phyloP scores from a whole-genome alignment of 2,797 vertebrate species.

The Xenopus petersii region DNA sequence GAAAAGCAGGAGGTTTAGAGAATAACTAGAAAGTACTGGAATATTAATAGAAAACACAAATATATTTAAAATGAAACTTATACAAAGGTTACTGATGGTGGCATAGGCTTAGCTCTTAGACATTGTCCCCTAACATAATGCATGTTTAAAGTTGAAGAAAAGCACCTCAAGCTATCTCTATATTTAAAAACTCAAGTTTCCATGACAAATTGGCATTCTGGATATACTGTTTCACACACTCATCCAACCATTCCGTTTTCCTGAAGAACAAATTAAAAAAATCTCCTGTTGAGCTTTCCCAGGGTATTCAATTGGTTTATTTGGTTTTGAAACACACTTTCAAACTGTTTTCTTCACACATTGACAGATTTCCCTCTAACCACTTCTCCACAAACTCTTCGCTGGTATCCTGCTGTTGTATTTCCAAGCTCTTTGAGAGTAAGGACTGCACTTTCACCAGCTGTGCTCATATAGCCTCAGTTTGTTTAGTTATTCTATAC shows the following conservation, averaged over 20 bases:
- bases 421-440: slow-evolving; percentile 37
- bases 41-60: too few species aligned
- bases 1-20: too few species aligned
- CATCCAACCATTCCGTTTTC: slow-evolving; percentile 14
- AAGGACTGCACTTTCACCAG: slow-evolving; percentile 47
- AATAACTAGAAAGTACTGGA: too few species aligned
- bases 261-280: slow-evolving; percentile 44
- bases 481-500: slow-evolving; percentile 44
- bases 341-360: slow-evolving; percentile 49
- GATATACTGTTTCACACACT: slow-evolving; percentile 22
- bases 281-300: slow-evolving; percentile 43
- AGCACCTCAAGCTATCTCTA: too few species aligned
- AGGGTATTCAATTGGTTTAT: slow-evolving; percentile 46
- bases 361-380: slow-evolving; percentile 48
- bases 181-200: slow-evolving; percentile 13
- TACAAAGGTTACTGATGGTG: too few species aligned
- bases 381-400: slow-evolving; percentile 42
- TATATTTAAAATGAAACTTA: too few species aligned
- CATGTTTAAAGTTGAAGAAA: too few species aligned
- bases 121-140: too few species aligned
- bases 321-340: slow-evolving; percentile 45
- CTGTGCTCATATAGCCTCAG: slow-evolving; percentile 40
- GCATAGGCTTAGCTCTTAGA: too few species aligned
- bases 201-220: slow-evolving; percentile 13
- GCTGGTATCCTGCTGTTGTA: slow-evolving; percentile 37